Conservation (phyloP, 1,140 invertebrate genomes). For the Drosophila ercepeae region DNA sequence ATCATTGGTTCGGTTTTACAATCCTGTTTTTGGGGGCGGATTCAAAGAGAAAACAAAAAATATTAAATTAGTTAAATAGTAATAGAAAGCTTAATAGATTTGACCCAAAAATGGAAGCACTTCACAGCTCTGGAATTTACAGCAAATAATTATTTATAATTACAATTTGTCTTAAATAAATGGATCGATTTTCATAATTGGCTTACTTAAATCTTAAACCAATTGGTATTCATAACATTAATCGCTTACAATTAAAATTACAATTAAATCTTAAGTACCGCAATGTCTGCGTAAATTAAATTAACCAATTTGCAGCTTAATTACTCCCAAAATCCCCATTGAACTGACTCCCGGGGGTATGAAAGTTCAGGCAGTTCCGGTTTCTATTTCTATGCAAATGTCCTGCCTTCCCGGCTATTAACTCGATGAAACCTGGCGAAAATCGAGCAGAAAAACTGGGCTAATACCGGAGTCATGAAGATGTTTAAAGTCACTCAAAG, state of each 20-base stretch:
- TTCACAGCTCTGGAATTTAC: not conserved
- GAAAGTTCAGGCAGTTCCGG: constrained; percentile 15
- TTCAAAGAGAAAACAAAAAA: constrained; percentile 4
- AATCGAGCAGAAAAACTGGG: constrained; percentile 43
- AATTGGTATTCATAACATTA: constrained; percentile 27
- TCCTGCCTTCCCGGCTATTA: constrained; percentile 46
- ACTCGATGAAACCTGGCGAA: constrained; percentile 44
- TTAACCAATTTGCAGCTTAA: constrained; percentile 53
- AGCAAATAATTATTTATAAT: not conserved
- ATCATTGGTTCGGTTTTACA: constrained; percentile 43
- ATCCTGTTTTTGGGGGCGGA: constrained; percentile 21
- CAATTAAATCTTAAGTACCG: constrained; percentile 19
- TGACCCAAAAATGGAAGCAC: too few species aligned
- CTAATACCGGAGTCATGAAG: constrained; percentile 29
- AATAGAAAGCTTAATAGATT: not conserved
- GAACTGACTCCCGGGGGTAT: constrained; percentile 25
- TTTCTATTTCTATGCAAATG: constrained; percentile 41
- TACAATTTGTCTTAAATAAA: constrained; percentile 30
- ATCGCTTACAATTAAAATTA: constrained; percentile 24
- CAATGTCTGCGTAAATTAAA: constrained; percentile 50
- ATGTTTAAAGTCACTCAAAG: constrained; percentile 56
- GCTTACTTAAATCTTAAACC: constrained; percentile 12
- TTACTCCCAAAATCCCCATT: constrained; percentile 33
- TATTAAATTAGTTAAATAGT: constrained; percentile 20
- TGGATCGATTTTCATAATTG: constrained; percentile 46